Base-by-base conservation (phyloP, 2,888 invertebrate genomes). In the Dione vanillae region DNA sequence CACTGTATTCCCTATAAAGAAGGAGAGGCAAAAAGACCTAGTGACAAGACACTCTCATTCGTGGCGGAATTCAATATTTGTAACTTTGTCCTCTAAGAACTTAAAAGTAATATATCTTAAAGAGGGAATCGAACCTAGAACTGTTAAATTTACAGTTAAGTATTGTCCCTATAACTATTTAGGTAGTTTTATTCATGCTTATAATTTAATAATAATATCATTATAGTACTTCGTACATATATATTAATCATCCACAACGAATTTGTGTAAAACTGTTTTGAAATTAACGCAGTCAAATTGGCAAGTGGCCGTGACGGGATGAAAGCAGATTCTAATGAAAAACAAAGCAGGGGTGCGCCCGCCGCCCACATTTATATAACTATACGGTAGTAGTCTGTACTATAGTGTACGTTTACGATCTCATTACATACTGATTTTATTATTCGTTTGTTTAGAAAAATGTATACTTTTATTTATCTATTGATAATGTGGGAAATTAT, bases 281-380 rank as follows among this genome's bases (percentile, higher is more conserved):
- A 64, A 64, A 64, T 64, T 47, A 64, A 64, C 64, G 20, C 47
- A 51, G 20, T 40, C 49, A 47, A 64, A 64, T 64, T 64, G 64
- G 64, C 64, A 64, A 64, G 64, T 64, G 64, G 69, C 59, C 37
- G 37, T 65, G 65, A 67, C 69, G 72, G 72, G 71, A 82, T 79
- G 79, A 84, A 83, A 85, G 83, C 79, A 81, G 78, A 80, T 80
- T 84, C 85, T 88, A 88, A 88, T 89, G 88, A 88, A 89, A 88
- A 88, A 89, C 88, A 88, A 87, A 87, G 88, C 85, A 83, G 74
- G 81, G 78, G 79, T 79, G 75, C 74, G 77, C 76, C 78, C 77
- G 80, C 80, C 76, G 79, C 80, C 80, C 78, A 76, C 78, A 77
- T 80, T 80, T 78, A 78, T 82, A 79, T 78, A 77, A 77, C 75